A percentile compares a stretch with the other conserved stretches of the same genome.
Evolutionary conservation across 2,113 vertebrate genomes (phyloP).

Genomic region (Pantherophis guttatus): DNA sequence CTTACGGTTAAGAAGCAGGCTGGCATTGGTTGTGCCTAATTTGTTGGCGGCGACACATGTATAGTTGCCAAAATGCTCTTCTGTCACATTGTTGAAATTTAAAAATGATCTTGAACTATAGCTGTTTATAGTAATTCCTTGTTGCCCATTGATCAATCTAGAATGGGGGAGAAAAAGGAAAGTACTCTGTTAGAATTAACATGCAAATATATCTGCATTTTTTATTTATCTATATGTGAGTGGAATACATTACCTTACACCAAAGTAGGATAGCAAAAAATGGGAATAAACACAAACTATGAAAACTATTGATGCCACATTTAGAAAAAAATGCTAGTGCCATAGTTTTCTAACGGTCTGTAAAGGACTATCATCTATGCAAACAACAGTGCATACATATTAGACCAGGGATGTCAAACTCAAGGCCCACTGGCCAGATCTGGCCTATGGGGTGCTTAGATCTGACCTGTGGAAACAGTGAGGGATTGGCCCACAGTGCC

Average conservation of each 20-base stretch:
- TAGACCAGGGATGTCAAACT: too few relatives aligned
- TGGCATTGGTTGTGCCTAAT: slow-evolving; percentile 92
- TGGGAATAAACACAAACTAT: rapidly evolving
- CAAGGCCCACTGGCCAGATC: too few relatives aligned
- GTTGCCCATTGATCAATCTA: slow-evolving; percentile 90
- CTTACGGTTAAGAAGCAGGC: slow-evolving; percentile 97
- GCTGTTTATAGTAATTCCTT: slow-evolving; percentile 94
- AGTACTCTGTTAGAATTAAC: slow-evolving; percentile 47
- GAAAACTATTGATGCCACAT: rapidly evolving
- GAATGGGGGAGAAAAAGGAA: slow-evolving; percentile 61
- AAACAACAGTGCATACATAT: neutral
- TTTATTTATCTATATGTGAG: neutral
- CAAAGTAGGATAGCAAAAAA: neutral
- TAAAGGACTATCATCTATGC: rapidly evolving
- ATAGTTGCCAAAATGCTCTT: slow-evolving; percentile 99
- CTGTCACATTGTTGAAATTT: slow-evolving; percentile 95
- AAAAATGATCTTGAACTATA: slow-evolving; percentile 95
- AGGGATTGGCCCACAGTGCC: too few relatives aligned
- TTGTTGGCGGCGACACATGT: slow-evolving; percentile 96
- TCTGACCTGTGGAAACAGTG: too few relatives aligned
- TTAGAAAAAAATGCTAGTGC: neutral
- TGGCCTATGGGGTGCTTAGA: too few relatives aligned
- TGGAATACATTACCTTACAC: neutral
- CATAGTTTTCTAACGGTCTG: rapidly evolving
- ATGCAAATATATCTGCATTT: neutral